These are phyloP conservation scores for Pseudanteris insignis DNA, from an alignment of 2,888 invertebrate genomes.

Conservation along the genomic window DNA sequence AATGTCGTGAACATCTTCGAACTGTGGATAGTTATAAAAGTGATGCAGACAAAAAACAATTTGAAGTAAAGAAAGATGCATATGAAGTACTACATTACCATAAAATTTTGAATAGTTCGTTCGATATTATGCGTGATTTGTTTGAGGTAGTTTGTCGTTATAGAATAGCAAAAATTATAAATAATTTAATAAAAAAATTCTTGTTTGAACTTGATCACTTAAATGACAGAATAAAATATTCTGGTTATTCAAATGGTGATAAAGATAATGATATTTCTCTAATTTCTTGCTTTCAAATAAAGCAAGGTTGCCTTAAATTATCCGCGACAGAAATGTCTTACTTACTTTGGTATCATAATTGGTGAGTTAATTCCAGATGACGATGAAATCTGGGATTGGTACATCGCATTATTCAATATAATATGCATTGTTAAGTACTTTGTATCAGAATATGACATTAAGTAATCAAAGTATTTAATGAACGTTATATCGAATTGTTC, in stretches of 20 bases:
- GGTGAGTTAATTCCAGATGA: constrained; percentile 4
- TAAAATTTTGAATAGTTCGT: background rate
- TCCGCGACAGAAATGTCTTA: constrained; percentile 26
- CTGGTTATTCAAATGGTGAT: constrained; percentile 1
- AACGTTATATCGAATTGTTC: constrained; percentile 3
- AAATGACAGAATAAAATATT: constrained; percentile 14
- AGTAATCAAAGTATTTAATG: constrained; percentile 3
- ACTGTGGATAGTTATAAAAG: background rate
- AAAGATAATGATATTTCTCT: constrained; percentile 4
- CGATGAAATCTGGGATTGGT: constrained; percentile 26
- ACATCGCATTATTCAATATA: constrained; percentile 20
- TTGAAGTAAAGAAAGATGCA: background rate
- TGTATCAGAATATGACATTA: constrained; percentile 11
- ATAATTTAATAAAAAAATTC: constrained; percentile 1
- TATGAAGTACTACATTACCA: background rate
- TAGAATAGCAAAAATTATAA: background rate
- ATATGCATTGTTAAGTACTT: constrained; percentile 10
- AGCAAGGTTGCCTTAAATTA: constrained; percentile 9
- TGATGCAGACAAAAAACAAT: too few relatives aligned
- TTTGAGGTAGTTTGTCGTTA: constrained; percentile 9
- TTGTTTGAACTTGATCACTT: constrained; percentile 6
- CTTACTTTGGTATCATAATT: constrained; percentile 19
- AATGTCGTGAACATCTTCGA: constrained; percentile 4
- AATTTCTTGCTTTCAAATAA: constrained; percentile 4
- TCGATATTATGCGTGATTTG: constrained; percentile 15